Percentiles rank a stretch among this genome's conserved stretches.
Evolutionary conservation across 2,113 vertebrate genomes (phyloP).

Genomic region (Narcine bancroftii): DNA sequence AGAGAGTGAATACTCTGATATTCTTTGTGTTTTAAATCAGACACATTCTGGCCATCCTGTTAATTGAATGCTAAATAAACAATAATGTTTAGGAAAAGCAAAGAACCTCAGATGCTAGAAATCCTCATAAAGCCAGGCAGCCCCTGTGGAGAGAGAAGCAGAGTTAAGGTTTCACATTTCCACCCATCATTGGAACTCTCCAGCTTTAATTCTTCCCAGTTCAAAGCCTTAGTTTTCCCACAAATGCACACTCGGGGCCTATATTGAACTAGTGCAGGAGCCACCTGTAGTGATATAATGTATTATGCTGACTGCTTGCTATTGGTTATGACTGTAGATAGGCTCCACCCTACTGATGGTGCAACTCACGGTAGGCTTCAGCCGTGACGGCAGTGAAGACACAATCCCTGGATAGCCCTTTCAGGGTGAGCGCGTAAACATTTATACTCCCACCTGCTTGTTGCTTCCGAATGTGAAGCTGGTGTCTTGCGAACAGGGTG

Average conservation of each 20-base stretch:
- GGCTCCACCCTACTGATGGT: too few relatives aligned
- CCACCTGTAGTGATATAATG: too few relatives aligned
- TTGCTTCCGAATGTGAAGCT: too few relatives aligned
- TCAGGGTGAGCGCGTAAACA: too few relatives aligned
- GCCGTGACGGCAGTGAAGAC: too few relatives aligned
- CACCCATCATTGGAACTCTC: background rate
- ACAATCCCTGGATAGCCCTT: too few relatives aligned
- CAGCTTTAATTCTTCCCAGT: too few relatives aligned
- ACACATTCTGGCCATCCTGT: background rate
- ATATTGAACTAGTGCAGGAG: background rate
- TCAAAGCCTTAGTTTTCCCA: background rate
- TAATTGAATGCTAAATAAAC: constrained; percentile 7
- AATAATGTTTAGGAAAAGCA: background rate
- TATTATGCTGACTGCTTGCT: too few relatives aligned
- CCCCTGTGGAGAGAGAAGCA: background rate
- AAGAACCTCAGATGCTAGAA: background rate
- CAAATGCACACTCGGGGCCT: background rate
- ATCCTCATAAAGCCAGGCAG: background rate
- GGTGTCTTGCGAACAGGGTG: too few relatives aligned
- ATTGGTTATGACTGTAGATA: too few relatives aligned
- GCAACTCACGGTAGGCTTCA: too few relatives aligned
- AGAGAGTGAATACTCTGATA: background rate
- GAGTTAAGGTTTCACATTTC: background rate
- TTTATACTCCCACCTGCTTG: too few relatives aligned
- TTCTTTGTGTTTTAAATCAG: background rate